These are phyloP conservation scores for Oscheius sp. DNA, from an alignment of 2,888 invertebrate genomes.

Conservation along the genomic window DNA sequence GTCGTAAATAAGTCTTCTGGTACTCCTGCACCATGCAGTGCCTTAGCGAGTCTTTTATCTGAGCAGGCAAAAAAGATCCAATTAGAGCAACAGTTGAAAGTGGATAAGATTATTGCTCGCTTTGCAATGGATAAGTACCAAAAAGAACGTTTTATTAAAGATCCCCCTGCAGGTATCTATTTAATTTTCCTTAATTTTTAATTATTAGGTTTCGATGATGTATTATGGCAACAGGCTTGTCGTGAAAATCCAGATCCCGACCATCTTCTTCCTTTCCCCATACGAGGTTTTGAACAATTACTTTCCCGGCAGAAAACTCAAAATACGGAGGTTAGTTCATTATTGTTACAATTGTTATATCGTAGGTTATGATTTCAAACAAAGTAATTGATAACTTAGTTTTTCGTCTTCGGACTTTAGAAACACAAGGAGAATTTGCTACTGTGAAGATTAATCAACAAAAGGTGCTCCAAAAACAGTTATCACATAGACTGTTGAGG, in stretches of 20 bases:
- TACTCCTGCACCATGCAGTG: constrained; percentile 71
- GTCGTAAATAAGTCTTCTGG: constrained; percentile 79
- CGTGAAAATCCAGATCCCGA: constrained; percentile 91
- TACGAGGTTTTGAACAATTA: constrained; percentile 84
- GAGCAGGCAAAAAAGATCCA: constrained; percentile 77
- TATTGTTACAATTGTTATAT: background rate
- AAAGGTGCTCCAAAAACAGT: constrained; percentile 24
- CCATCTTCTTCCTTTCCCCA: constrained; percentile 89
- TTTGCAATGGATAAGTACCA: constrained; percentile 50
- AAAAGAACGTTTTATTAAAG: constrained; percentile 43
- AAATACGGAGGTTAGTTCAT: constrained; percentile 39
- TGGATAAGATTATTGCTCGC: constrained; percentile 39
- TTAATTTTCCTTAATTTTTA: background rate
- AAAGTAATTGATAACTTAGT: constrained; percentile 14
- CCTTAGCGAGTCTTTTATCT: constrained; percentile 72
- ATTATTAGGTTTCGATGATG: constrained; percentile 72
- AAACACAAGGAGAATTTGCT: constrained; percentile 3
- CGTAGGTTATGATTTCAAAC: constrained; percentile 12
- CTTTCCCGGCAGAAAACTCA: constrained; percentile 76
- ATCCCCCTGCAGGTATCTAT: constrained; percentile 42
- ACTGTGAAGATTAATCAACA: constrained; percentile 12
- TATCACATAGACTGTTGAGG: constrained; percentile 27
- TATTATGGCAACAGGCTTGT: constrained; percentile 95
- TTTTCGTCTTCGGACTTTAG: background rate
- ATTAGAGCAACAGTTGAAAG: constrained; percentile 49